phyloP scores from a whole-genome alignment of 2,113 vertebrate species.

The Myotis brandtii region DNA sequence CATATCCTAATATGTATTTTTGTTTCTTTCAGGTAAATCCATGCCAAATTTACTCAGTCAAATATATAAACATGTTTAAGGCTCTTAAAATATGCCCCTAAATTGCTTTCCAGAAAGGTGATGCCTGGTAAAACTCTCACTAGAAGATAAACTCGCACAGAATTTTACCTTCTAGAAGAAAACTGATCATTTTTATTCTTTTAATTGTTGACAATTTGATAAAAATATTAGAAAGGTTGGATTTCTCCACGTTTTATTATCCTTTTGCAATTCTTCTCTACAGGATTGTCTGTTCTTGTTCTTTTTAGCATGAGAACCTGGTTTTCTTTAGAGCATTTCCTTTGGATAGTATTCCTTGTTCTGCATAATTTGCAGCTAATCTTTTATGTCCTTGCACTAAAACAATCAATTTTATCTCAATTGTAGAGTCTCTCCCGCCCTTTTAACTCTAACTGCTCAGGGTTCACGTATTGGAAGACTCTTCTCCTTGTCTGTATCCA shows the following conservation, averaged over 20 bases:
- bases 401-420: not conserved
- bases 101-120: not conserved
- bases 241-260: not conserved
- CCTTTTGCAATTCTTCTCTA: constrained; percentile 27
- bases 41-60: not conserved
- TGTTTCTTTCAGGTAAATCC: constrained; percentile 16
- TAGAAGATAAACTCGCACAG: not conserved
- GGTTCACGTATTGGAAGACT: not conserved
- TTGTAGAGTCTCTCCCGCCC: not conserved
- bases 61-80: constrained; percentile 12
- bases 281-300: constrained; percentile 1
- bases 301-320: not conserved
- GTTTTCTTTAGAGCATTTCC: constrained; percentile 11
- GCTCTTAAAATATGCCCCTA: not conserved
- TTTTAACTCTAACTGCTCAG: not conserved
- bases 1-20: not conserved
- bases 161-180: constrained; percentile 1
- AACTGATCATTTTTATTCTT: not conserved
- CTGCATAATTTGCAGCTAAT: constrained; percentile 11
- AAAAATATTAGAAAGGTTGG: not conserved
- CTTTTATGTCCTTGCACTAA: constrained; percentile 22
- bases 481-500: not conserved
- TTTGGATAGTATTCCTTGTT: not conserved
- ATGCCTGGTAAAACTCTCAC: not conserved
- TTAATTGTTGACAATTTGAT: not conserved